Evolutionary conservation across 2,888 invertebrate genomes (phyloP).

Genomic region (Colletes collaris): DNA sequence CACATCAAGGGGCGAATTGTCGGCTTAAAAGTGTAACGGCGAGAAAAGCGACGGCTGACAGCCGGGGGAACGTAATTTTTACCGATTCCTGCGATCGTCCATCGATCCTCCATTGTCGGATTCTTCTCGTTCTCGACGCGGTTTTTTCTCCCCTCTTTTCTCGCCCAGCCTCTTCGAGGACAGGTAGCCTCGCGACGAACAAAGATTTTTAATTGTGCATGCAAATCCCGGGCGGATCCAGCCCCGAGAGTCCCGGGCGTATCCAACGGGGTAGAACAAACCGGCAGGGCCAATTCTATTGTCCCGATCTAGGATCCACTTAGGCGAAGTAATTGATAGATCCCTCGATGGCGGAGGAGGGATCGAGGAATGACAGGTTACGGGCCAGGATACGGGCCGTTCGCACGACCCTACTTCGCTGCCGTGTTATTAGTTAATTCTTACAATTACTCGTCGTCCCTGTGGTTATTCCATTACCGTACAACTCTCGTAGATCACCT

Average conservation of each 20-base stretch:
- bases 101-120: conserved; percentile 3
- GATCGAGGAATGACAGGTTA: conserved; percentile 81
- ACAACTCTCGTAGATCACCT: conserved; percentile 74
- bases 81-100: conserved; percentile 26
- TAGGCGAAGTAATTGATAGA: conserved; percentile 80
- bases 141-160: not conserved
- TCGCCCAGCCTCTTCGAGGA: not conserved
- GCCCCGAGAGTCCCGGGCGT: not conserved
- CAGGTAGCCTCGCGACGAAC: not conserved
- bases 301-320: conserved; percentile 79
- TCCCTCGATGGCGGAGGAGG: conserved; percentile 74
- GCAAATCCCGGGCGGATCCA: conserved; percentile 44
- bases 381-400: conserved; percentile 74
- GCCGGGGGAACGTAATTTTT: conserved; percentile 48
- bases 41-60: conserved; percentile 37
- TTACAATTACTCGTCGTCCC: conserved; percentile 82
- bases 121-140: not conserved
- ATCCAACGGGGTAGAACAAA: conserved; percentile 46
- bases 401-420: conserved; percentile 81
- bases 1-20: conserved; percentile 69
- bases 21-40: conserved; percentile 61
- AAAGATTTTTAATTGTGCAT: conserved; percentile 60
- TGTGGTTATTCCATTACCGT: conserved; percentile 82
- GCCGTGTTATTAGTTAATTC: conserved; percentile 82
- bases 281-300: conserved; percentile 77